Conservation (phyloP, 2,888 invertebrate genomes). For the Leptinotarsa haldemani region DNA sequence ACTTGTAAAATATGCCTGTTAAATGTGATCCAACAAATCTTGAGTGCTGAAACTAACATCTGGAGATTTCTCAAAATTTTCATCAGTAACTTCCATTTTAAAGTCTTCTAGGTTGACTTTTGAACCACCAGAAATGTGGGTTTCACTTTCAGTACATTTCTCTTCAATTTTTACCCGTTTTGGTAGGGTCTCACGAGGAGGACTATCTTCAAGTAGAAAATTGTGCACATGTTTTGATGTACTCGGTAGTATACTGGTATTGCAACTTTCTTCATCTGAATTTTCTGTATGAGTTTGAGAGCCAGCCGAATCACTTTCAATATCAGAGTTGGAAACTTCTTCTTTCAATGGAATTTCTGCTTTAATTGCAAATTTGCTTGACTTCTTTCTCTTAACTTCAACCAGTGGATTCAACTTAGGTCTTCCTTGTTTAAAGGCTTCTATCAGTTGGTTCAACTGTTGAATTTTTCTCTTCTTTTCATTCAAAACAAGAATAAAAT, state of each 20-base stretch:
- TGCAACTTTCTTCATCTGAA: conserved; percentile 25
- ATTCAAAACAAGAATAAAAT: conserved; percentile 59
- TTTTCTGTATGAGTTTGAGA: conserved; percentile 50
- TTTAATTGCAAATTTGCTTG: conserved; percentile 36
- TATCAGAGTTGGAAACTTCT: conserved; percentile 49
- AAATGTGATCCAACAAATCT: conserved; percentile 17
- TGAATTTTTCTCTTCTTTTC: conserved; percentile 62
- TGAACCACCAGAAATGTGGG: background rate
- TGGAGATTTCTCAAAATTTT: background rate
- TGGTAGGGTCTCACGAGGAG: conserved; percentile 14
- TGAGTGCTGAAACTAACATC: conserved; percentile 12
- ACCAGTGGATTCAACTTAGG: conserved; percentile 47
- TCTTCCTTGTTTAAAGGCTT: conserved; percentile 52
- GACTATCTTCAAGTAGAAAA: conserved; percentile 21
- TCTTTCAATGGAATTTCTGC: conserved; percentile 35
- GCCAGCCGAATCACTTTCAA: conserved; percentile 36
- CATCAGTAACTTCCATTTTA: conserved; percentile 8
- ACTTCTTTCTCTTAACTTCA: conserved; percentile 39
- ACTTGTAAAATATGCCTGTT: background rate
- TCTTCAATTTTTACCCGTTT: conserved; percentile 15
- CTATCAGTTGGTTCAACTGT: conserved; percentile 59
- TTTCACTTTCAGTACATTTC: background rate
- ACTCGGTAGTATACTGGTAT: conserved; percentile 14
- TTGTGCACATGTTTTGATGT: conserved; percentile 14
- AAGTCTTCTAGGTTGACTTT: background rate